Conservation (phyloP, 2,888 invertebrate genomes). For the Exocentrus adspersus region DNA sequence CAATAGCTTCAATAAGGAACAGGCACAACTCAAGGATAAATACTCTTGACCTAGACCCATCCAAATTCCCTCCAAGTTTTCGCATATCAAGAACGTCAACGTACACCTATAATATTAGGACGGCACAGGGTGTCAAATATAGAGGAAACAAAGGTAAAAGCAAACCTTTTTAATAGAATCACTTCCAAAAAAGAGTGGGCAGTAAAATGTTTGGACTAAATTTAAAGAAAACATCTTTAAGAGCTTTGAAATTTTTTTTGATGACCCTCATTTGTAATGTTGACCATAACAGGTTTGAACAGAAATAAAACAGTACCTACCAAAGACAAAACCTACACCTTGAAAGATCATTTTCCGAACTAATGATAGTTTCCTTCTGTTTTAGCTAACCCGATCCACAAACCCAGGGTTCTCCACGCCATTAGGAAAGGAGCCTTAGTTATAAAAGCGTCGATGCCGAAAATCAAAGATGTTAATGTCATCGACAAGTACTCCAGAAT, state of each 20-base stretch:
- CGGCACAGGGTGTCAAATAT: slow-evolving; percentile 69
- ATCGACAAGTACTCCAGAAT: slow-evolving; percentile 98
- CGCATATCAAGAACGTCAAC: slow-evolving; percentile 73
- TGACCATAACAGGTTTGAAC: too few relatives aligned
- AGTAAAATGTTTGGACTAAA: too few relatives aligned
- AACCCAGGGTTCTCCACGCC: slow-evolving; percentile 82
- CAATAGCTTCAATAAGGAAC: slow-evolving; percentile 81
- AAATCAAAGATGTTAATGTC: slow-evolving; percentile 96
- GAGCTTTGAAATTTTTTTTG: too few relatives aligned
- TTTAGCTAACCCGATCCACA: slow-evolving; percentile 68
- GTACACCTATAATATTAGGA: slow-evolving; percentile 69
- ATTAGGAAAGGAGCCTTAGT: slow-evolving; percentile 86
- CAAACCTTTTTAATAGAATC: too few relatives aligned
- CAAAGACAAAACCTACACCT: too few relatives aligned
- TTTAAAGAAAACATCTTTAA: too few relatives aligned
- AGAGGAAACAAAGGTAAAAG: slow-evolving; percentile 65
- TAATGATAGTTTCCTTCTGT: slow-evolving; percentile 37
- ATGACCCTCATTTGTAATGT: too few relatives aligned
- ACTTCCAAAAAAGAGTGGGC: too few relatives aligned
- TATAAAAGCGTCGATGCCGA: slow-evolving; percentile 90
- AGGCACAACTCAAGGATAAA: slow-evolving; percentile 67
- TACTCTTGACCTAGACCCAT: slow-evolving; percentile 64
- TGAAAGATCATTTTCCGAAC: not conserved
- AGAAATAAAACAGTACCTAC: too few relatives aligned
- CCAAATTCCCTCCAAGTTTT: slow-evolving; percentile 79